A percentile compares a stretch with the other conserved stretches of the same genome.
phyloP scores from a whole-genome alignment of 2,113 vertebrate genomes.

The Rhinoderma darwinii region DNA sequence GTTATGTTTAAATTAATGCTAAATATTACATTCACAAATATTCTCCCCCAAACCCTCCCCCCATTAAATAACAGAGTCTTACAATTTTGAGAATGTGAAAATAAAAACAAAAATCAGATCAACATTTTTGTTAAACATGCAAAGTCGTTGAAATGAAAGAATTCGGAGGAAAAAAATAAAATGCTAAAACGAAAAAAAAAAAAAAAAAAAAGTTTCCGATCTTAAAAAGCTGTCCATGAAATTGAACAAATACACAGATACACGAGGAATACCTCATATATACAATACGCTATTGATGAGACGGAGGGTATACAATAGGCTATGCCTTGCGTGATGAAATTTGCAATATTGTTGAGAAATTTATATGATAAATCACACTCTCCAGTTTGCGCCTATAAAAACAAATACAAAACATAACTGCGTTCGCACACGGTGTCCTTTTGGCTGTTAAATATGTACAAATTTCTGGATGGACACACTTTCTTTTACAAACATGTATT shows the following conservation, averaged over 20 bases:
- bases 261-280: neutral
- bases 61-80: conserved; percentile 71
- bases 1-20: conserved; percentile 71
- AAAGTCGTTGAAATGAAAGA: conserved; percentile 67
- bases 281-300: neutral
- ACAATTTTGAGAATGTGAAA: conserved; percentile 67
- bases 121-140: conserved; percentile 66
- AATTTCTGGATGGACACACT: neutral
- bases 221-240: conserved; percentile 24
- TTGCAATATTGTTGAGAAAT: neutral
- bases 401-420: neutral
- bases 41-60: conserved; percentile 68
- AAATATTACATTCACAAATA: conserved; percentile 72
- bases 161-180: conserved; percentile 50
- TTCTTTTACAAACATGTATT: conserved; percentile 13
- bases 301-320: neutral
- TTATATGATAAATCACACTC: neutral
- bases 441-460: neutral
- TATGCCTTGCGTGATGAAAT: neutral
- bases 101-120: conserved; percentile 62
- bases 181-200: conserved; percentile 55
- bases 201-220: conserved; percentile 6
- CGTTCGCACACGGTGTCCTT: neutral
- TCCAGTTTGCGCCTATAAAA: neutral
- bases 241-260: conserved; percentile 28